phyloP scores from a whole-genome alignment of 2,888 invertebrate genomes.

The Phasia obesa region DNA sequence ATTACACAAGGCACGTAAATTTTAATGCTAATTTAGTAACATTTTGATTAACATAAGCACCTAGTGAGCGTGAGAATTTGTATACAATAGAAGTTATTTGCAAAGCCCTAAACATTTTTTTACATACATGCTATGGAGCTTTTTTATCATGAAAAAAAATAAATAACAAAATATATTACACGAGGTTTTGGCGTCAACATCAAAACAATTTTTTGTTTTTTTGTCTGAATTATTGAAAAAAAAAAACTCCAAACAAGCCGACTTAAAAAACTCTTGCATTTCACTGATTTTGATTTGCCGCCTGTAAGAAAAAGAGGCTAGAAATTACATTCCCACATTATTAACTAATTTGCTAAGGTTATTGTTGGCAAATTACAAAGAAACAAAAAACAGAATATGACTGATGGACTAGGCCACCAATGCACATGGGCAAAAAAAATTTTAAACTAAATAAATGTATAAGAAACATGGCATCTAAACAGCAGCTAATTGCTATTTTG shows the following conservation, averaged over 20 bases:
- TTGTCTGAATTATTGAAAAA: no score
- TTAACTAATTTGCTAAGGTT: slow-evolving; percentile 62
- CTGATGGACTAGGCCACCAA: slow-evolving; percentile 31
- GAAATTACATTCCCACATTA: slow-evolving; percentile 57
- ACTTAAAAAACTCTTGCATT: slow-evolving; percentile 45
- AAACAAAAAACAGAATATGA: neutral
- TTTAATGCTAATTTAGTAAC: no score
- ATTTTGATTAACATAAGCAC: no score
- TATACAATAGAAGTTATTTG: no score
- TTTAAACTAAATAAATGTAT: no score
- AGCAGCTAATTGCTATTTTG: slow-evolving; percentile 63
- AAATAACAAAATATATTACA: neutral
- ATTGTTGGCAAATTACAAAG: slow-evolving; percentile 34
- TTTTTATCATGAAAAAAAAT: neutral
- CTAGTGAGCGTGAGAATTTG: no score
- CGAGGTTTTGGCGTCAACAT: no score
- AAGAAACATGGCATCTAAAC: slow-evolving; percentile 20
- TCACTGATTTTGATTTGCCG: slow-evolving; percentile 55
- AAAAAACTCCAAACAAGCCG: slow-evolving; percentile 13
- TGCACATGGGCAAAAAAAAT: neutral
- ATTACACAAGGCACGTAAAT: no score
- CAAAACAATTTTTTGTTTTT: no score
- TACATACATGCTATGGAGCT: no score
- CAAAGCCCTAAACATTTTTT: no score
- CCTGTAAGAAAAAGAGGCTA: slow-evolving; percentile 16